Evolutionary conservation across 2,113 vertebrate species (phyloP).

Genomic region (Siphamia tubifer): DNA sequence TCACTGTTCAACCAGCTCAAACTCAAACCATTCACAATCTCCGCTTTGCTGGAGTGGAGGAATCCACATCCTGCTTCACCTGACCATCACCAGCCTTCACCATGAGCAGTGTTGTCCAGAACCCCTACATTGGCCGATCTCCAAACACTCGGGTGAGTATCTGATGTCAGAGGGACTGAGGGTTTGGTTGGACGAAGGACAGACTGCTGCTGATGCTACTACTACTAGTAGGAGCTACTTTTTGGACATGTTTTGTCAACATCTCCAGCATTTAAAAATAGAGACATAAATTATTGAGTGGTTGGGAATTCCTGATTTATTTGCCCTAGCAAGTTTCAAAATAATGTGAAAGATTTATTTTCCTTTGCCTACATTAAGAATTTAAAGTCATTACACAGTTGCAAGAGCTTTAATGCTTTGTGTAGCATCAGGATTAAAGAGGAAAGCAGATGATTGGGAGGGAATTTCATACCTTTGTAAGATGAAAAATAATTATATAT

Average conservation of each 20-base stretch:
- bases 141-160: constrained; percentile 79
- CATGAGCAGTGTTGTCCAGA: constrained; percentile 76
- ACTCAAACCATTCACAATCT: constrained; percentile 52
- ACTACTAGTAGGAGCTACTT: background rate
- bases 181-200: constrained; percentile 27
- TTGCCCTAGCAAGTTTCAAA: background rate
- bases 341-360: background rate
- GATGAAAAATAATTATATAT: no score
- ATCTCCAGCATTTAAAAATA: background rate
- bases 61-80: constrained; percentile 4
- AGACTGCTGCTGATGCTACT: constrained; percentile 41
- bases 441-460: no score
- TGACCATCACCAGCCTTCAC: background rate
- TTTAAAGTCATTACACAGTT: background rate
- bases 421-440: no score
- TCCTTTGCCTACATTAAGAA: constrained; percentile 48
- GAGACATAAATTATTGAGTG: constrained; percentile 50
- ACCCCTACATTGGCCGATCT: constrained; percentile 71
- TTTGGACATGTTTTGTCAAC: background rate
- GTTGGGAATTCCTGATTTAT: background rate
- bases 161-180: background rate
- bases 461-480: no score
- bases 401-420: no score
- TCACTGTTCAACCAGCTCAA: constrained; percentile 58
- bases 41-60: constrained; percentile 18